Evolutionary conservation across 2,797 vertebrate genomes (phyloP).

Genomic region (Discoglossus pictus): DNA sequence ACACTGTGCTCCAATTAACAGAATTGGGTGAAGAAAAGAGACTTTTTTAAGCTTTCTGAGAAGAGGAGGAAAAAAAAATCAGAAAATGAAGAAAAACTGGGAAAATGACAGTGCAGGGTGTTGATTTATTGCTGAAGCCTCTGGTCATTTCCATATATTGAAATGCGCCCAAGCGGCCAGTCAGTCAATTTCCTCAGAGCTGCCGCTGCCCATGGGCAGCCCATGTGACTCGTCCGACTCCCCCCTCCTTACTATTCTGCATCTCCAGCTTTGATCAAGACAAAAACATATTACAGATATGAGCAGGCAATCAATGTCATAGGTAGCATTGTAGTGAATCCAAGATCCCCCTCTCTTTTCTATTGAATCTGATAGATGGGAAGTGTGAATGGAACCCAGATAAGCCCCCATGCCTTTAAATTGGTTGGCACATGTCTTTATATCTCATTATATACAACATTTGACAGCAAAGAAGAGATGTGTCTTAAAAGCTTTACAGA

Average conservation of each 20-base stretch:
- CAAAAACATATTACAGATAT: slow-evolving; percentile 52
- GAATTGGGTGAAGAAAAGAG: slow-evolving; percentile 32
- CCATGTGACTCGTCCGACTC: slow-evolving; percentile 71
- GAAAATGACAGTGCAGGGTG: slow-evolving; percentile 69
- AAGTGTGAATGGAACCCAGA: slow-evolving; percentile 16
- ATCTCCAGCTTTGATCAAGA: slow-evolving; percentile 63
- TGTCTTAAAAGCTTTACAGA: slow-evolving; percentile 21
- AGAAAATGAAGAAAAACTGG: slow-evolving; percentile 62
- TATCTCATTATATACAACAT: slow-evolving; percentile 37
- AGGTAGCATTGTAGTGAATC: slow-evolving; percentile 23
- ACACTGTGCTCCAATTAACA: slow-evolving; percentile 48
- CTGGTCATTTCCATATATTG: slow-evolving; percentile 85
- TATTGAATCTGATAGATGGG: neutral
- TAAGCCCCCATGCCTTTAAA: slow-evolving; percentile 3
- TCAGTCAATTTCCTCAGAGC: slow-evolving; percentile 81
- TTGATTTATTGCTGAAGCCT: slow-evolving; percentile 81
- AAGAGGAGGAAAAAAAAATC: slow-evolving; percentile 46
- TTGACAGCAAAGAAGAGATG: slow-evolving; percentile 30
- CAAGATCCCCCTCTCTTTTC: neutral
- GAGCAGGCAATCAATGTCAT: slow-evolving; percentile 49
- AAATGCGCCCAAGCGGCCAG: slow-evolving; percentile 80
- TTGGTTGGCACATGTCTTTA: slow-evolving; percentile 13
- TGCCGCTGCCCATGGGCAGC: slow-evolving; percentile 72
- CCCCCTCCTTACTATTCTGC: slow-evolving; percentile 61
- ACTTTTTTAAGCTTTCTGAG: slow-evolving; percentile 45